Conservation (phyloP, 2,797 vertebrate genomes). For the Sebastes cheni region DNA sequence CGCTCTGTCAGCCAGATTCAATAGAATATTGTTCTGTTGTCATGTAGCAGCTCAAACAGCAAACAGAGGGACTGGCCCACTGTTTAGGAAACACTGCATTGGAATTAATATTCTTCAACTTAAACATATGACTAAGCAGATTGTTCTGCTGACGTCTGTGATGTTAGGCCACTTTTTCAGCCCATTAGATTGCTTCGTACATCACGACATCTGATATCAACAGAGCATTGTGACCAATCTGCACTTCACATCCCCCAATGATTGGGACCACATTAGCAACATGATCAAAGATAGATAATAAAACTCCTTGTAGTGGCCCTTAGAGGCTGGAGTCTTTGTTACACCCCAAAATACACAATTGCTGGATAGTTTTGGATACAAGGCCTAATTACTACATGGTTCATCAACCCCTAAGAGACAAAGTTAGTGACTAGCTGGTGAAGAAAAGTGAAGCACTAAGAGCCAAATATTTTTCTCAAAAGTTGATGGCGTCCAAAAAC, state of each 20-base stretch:
- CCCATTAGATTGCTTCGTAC: background rate
- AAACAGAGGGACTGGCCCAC: background rate
- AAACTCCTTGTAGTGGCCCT: background rate
- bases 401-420: background rate
- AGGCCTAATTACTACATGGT: background rate
- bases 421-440: background rate
- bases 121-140: background rate
- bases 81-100: background rate
- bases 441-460: background rate
- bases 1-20: constrained; percentile 21
- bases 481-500: background rate
- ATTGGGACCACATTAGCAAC: background rate
- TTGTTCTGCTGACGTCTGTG: background rate
- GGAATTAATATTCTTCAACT: background rate
- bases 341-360: background rate
- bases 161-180: background rate
- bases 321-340: background rate
- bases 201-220: background rate
- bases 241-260: background rate
- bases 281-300: background rate
- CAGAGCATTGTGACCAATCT: rapidly evolving
- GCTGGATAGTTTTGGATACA: background rate
- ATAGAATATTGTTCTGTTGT: constrained; percentile 18
- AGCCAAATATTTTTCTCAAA: background rate
- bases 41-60: background rate